A percentile compares a stretch with the other conserved stretches of the same genome.
These are phyloP conservation scores for Diorhabda carinulata DNA, from an alignment of 1,140 invertebrate species.

Conservation along the genomic window DNA sequence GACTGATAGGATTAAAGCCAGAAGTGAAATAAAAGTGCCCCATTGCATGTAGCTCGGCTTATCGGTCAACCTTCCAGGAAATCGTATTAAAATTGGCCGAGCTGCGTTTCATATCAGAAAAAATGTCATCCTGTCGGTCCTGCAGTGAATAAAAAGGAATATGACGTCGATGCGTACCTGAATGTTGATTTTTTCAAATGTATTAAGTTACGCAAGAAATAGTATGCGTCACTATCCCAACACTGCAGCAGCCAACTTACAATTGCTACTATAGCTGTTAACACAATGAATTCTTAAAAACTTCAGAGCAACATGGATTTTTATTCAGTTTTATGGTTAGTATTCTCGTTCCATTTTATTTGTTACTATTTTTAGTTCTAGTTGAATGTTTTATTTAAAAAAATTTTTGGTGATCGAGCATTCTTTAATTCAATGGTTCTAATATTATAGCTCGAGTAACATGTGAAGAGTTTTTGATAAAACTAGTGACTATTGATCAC, in stretches of 20 bases:
- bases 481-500: too few relatives aligned
- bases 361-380: conserved; percentile 8
- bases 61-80: conserved; percentile 22
- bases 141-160: conserved; percentile 35
- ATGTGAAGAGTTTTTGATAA: too few relatives aligned
- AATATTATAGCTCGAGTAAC: too few relatives aligned
- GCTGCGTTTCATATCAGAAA: conserved; percentile 31
- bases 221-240: conserved; percentile 14
- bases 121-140: conserved; percentile 47
- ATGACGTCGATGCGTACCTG: conserved; percentile 4
- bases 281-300: conserved; percentile 39
- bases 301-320: conserved; percentile 35
- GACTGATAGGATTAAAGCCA: not conserved
- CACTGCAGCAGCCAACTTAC: conserved; percentile 44
- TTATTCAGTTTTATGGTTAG: conserved; percentile 45
- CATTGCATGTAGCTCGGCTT: conserved; percentile 7
- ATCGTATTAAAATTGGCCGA: conserved; percentile 13
- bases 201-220: conserved; percentile 16
- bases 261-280: conserved; percentile 45
- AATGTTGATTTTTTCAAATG: conserved; percentile 27
- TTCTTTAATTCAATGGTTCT: too few relatives aligned
- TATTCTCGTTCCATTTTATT: conserved; percentile 38
- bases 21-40: not conserved
- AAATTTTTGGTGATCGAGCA: too few relatives aligned
- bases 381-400: not conserved